Evolutionary conservation across 2,797 vertebrate genomes (phyloP).

Genomic region (Sebastolobus alascanus): DNA sequence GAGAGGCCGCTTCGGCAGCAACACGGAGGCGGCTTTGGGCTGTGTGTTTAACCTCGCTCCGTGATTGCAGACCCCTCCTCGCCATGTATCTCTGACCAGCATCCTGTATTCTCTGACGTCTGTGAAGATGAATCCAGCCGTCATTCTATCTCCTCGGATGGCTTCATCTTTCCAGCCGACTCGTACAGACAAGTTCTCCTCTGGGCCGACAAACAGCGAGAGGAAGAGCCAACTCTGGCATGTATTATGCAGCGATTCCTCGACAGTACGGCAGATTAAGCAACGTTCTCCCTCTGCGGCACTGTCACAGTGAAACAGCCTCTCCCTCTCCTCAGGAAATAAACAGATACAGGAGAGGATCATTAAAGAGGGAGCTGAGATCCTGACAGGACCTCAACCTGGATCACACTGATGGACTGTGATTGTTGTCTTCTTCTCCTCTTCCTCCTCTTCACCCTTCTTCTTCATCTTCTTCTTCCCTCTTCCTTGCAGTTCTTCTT

Average conservation of each 20-base stretch:
- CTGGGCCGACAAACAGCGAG: slow-evolving; percentile 13
- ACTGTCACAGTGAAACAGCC: slow-evolving; percentile 28
- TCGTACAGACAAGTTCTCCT: slow-evolving; percentile 28
- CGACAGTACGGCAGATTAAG: slow-evolving; percentile 35
- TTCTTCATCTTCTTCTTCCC: no score
- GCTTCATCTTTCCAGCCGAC: slow-evolving; percentile 40
- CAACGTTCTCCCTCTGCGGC: slow-evolving; percentile 6
- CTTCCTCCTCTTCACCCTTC: neutral
- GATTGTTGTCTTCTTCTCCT: neutral
- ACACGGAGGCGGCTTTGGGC: slow-evolving; percentile 2
- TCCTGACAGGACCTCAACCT: slow-evolving; percentile 31
- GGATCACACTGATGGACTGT: slow-evolving; percentile 5
- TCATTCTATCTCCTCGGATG: slow-evolving; percentile 13
- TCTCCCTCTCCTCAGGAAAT: slow-evolving; percentile 10
- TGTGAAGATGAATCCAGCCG: slow-evolving; percentile 19
- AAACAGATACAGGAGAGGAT: slow-evolving; percentile 21
- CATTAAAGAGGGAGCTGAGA: slow-evolving; percentile 28
- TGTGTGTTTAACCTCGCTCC: slow-evolving; percentile 55
- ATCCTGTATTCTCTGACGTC: neutral
- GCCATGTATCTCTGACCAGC: slow-evolving; percentile 20
- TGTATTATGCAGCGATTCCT: slow-evolving; percentile 57
- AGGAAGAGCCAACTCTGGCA: slow-evolving; percentile 30
- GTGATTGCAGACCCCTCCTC: slow-evolving; percentile 36
- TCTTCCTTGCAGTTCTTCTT: no score
- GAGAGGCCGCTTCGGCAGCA: slow-evolving; percentile 21